Base-by-base conservation (phyloP, 2,888 invertebrate genomes). In the Tiliacea aurago region DNA sequence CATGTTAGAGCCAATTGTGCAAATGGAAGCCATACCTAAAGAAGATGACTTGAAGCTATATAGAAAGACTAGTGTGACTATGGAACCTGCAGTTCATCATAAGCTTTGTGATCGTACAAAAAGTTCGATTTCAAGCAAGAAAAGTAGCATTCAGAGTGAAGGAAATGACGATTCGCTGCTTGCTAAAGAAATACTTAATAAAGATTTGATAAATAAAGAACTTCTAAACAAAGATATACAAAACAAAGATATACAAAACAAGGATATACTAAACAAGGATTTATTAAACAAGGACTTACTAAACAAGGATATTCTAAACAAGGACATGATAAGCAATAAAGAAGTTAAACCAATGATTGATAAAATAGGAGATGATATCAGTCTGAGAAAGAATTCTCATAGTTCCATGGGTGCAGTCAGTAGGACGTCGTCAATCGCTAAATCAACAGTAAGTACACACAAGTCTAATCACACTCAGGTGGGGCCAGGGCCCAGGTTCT, bases 401-500 rank as follows among this genome's bases (percentile, higher is more conserved):
- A 93, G 96, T 81, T 96, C 96, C 18, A 95, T 95, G 92, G 96
- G 95, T 47, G 95, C 93, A 68, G 91, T 94, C 45, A 96, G 96
- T 86, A 93, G 96, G 80, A 93, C 96, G 6, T 96, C 96, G 5
- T 96, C 96, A 9, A 81, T 95, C 80, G 96, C 95, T 28, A 96
- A 96, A 81, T 96, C 96, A 23, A 96, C 96, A 59, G 95, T 96
- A 20, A 96, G 96, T 84, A 95, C 95, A 53, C 96, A 96, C 72
- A 96, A 95, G 86, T 96, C 96, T 61, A 95, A 94, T 75, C 74
- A 74, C 13, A 94, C 93, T 23, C 95, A 95, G 87, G 96, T 96
- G 0, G 96, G 96, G 3, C 96, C 96, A 18, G 98, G 98, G 1
- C 98, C 98, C 2, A 96, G 98, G 80, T 97, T 98, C 86, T 98